A percentile compares a stretch with the other conserved stretches of the same genome.
These are phyloP conservation scores for Struthio camelus DNA, from an alignment of 2,113 vertebrate genomes.

Conservation along the genomic window DNA sequence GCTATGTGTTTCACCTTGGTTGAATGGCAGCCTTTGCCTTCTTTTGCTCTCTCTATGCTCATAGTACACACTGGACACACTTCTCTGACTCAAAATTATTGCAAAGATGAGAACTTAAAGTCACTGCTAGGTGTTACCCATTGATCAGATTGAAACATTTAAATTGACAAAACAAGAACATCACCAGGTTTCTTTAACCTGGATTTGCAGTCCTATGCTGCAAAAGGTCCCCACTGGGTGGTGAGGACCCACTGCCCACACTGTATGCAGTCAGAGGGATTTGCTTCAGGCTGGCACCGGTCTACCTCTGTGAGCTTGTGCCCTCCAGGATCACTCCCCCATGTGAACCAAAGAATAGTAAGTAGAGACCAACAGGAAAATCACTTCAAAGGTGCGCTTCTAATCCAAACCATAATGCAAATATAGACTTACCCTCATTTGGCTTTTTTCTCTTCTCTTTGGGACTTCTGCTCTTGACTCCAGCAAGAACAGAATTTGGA, in stretches of 20 bases:
- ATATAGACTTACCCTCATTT: not conserved
- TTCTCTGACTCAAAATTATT: not conserved
- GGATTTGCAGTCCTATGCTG: not conserved
- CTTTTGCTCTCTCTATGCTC: not conserved
- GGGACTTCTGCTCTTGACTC: not conserved
- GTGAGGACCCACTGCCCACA: accelerated
- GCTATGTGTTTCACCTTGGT: not conserved
- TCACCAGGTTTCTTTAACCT: not conserved
- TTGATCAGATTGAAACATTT: not conserved
- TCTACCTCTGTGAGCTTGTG: not conserved
- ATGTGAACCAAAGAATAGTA: not conserved
- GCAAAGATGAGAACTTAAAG: not conserved
- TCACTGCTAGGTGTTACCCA: not conserved
- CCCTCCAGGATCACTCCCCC: not conserved
- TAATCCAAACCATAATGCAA: not conserved
- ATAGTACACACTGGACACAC: not conserved
- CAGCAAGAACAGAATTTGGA: not conserved
- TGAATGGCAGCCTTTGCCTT: not conserved
- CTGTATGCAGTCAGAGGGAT: not conserved
- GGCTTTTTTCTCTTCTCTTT: not conserved
- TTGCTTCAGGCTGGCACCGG: not conserved
- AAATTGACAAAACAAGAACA: not conserved
- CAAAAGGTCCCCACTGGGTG: not conserved
- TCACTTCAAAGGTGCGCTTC: not conserved
- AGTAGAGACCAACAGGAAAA: not conserved